These are phyloP conservation scores for Paramormyrops hopkinsi DNA, from an alignment of 2,797 vertebrate species.

Conservation along the genomic window DNA sequence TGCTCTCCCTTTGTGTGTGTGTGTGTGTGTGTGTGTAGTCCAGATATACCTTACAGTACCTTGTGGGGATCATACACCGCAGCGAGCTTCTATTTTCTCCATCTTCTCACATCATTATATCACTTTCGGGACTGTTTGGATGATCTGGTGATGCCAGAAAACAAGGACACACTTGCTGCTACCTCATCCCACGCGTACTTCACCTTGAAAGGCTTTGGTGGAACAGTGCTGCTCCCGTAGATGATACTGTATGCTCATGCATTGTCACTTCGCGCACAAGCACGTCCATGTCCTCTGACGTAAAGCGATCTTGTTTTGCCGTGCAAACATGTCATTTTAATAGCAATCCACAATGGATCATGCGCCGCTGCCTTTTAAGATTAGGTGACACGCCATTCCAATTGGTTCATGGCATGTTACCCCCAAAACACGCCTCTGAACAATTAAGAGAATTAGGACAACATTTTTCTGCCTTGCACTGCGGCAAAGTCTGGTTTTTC, in stretches of 20 bases:
- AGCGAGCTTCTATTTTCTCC: background rate
- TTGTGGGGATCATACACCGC: background rate
- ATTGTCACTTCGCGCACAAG: background rate
- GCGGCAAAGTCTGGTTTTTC: background rate
- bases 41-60: background rate
- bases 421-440: background rate
- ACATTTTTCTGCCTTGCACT: background rate
- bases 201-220: background rate
- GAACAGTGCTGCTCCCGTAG: background rate
- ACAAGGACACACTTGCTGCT: background rate
- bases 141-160: background rate
- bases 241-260: background rate
- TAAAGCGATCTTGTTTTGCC: background rate
- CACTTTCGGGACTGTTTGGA: background rate
- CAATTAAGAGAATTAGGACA: background rate
- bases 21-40: background rate
- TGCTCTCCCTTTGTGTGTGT: background rate
- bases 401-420: background rate
- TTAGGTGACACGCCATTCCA: background rate
- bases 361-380: background rate
- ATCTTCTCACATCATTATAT: background rate
- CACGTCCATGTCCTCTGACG: background rate
- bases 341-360: background rate
- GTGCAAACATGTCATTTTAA: background rate
- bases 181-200: background rate